Conservation (phyloP, 2,113 vertebrate species). For the Cynoglossus semilaevis region DNA sequence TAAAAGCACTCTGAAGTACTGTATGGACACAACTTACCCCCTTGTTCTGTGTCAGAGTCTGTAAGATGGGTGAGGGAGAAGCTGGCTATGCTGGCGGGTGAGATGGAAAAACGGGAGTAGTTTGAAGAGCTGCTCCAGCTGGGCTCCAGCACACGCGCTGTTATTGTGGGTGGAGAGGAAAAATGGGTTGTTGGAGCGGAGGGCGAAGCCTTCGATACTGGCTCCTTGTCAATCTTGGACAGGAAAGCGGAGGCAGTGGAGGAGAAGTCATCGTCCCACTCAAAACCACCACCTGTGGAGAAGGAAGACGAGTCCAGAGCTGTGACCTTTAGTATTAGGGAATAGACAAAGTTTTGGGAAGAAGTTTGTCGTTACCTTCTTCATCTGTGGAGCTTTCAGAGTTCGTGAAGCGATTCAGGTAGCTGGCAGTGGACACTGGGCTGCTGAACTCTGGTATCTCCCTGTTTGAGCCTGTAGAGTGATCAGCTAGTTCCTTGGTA, state of each 20-base stretch:
- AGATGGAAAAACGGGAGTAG: conserved; percentile 94
- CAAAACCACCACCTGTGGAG: conserved; percentile 88
- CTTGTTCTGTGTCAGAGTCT: conserved; percentile 96
- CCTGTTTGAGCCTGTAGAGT: conserved; percentile 71
- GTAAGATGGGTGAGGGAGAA: conserved; percentile 97
- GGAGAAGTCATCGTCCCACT: conserved; percentile 98
- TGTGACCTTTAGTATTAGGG: too few species aligned
- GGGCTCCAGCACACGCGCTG: conserved; percentile 72
- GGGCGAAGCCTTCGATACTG: conserved; percentile 72
- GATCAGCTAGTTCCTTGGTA: conserved; percentile 89
- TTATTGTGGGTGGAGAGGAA: conserved; percentile 81
- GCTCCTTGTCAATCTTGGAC: conserved; percentile 77
- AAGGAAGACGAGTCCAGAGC: background rate
- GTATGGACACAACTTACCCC: conserved; percentile 78
- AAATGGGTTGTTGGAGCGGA: conserved; percentile 78
- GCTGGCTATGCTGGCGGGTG: conserved; percentile 91
- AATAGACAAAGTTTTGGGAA: too few species aligned
- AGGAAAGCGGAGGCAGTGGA: conserved; percentile 83
- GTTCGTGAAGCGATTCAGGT: conserved; percentile 86
- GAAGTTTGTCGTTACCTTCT: conserved; percentile 81
- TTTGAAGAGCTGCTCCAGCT: conserved; percentile 83
- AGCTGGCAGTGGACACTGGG: conserved; percentile 69
- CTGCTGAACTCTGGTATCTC: conserved; percentile 74
- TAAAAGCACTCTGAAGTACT: too few species aligned
- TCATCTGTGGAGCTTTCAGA: conserved; percentile 97